Evolutionary conservation across 1,140 invertebrate genomes (phyloP), one percentile per base, ranked within the genome.

Genomic region (Zelostemma sp.): DNA sequence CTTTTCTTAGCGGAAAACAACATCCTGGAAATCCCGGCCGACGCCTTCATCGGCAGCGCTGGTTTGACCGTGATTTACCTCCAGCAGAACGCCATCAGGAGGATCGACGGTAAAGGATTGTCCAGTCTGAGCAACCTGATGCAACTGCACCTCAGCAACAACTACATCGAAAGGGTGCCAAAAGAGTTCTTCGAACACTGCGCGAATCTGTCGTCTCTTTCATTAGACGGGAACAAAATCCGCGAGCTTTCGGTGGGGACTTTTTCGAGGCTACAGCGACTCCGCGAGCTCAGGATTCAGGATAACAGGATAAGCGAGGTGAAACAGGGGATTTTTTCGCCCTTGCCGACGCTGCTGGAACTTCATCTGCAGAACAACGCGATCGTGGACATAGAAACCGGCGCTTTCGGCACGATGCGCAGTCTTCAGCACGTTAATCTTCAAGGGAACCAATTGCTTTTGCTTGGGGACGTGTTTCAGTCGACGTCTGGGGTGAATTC

Each of bases 221-320:
- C 93, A 70, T 82, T 98, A 69, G 95, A 98, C 86, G 93, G 93
- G 69, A 99, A 99, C 86, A 90, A 91, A 80, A 93, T 98, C 17
- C 88, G 87, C 6, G 90, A 93, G 61, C 83, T 99, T 50, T 89
- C 93, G 70, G 89, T 91, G 4, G 92, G 92, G 8, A 91, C 93
- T 57, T 97, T 97, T 80, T 85, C 90, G 49, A 91, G 90, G 72
- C 85, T 92, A 41, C 86, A 88, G 14, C 90, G 90, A 65, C 83
- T 97, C 46, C 88, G 90, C 43, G 94, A 96, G 85, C 90, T 97
- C 9, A 86, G 94, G 21, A 84, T 97, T 19, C 93, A 96, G 74
- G 93, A 95, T 78, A 97, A 97, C 86, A 89, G 89, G 68, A 88
- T 97, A 28, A 87, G 85, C 31, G 88, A 89, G 38, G 90, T 97